Conservation (phyloP, 2,888 invertebrate genomes). For the Unio delphinus region DNA sequence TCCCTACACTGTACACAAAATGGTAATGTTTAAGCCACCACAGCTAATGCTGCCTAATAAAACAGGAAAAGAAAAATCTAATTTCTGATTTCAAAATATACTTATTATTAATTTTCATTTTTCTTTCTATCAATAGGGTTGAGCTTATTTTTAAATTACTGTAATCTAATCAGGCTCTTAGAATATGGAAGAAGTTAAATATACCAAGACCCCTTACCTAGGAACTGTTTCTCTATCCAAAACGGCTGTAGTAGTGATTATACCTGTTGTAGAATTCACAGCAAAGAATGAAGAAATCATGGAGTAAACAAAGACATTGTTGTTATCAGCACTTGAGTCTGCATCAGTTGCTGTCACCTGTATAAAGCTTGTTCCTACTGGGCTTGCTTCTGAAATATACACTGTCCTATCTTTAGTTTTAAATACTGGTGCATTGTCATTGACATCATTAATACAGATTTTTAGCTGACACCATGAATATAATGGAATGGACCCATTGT, state of each 20-base stretch:
- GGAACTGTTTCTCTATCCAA: slow-evolving; percentile 52
- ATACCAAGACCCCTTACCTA: too few species aligned
- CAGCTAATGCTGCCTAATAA: too few species aligned
- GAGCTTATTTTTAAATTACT: too few species aligned
- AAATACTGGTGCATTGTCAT: slow-evolving; percentile 55
- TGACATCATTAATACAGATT: slow-evolving; percentile 48
- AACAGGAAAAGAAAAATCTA: too few species aligned
- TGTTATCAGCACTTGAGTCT: slow-evolving; percentile 52
- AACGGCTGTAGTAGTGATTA: slow-evolving; percentile 34
- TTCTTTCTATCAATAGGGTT: too few species aligned
- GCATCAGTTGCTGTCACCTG: slow-evolving; percentile 45
- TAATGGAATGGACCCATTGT: slow-evolving; percentile 41
- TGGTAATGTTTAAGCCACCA: too few species aligned
- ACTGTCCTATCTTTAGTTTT: slow-evolving; percentile 32
- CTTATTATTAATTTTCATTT: too few species aligned
- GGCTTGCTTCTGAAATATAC: slow-evolving; percentile 35
- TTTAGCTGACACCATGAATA: slow-evolving; percentile 41
- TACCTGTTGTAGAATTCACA: slow-evolving; percentile 42
- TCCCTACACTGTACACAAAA: too few species aligned
- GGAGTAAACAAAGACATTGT: slow-evolving; percentile 47
- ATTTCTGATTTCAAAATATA: too few species aligned
- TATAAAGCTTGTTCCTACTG: slow-evolving; percentile 41
- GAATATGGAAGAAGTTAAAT: too few species aligned
- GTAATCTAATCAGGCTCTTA: too few species aligned
- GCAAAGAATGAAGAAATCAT: slow-evolving; percentile 34